Percentiles rank a stretch among this genome's conserved stretches.
Conservation (phyloP, 2,113 vertebrate species). For the Lasiurus borealis region DNA sequence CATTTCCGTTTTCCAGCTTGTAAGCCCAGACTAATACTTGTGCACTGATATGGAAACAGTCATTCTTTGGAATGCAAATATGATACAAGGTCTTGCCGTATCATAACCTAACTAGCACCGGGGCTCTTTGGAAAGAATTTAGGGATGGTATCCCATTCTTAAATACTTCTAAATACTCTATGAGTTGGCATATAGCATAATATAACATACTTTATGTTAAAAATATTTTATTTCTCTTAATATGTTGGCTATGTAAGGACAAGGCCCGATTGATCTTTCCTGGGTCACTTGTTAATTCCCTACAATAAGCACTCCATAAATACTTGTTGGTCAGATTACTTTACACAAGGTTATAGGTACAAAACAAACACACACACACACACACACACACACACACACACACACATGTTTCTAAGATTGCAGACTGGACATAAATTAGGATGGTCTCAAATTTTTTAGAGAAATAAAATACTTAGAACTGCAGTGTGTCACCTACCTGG, state of each 20-base stretch:
- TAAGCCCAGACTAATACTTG: constrained; percentile 22
- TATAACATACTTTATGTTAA: background rate
- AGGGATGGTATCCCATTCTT: background rate
- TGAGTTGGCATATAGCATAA: background rate
- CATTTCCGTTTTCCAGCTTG: constrained; percentile 16
- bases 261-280: background rate
- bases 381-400: too few relatives aligned
- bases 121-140: constrained; percentile 19
- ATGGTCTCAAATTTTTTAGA: background rate
- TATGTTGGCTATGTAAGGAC: background rate
- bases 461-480: background rate
- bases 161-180: background rate
- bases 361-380: background rate
- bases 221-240: background rate
- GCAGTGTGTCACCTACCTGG: background rate
- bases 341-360: background rate
- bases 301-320: background rate
- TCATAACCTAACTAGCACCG: background rate
- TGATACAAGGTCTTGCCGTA: background rate
- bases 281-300: background rate
- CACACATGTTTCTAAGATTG: background rate
- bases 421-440: background rate
- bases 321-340: background rate
- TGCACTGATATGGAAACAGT: background rate
- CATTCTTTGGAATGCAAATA: background rate